A percentile compares a stretch with the other conserved stretches of the same genome.
phyloP scores from a whole-genome alignment of 2,797 vertebrate genomes.

The Mus spretus region DNA sequence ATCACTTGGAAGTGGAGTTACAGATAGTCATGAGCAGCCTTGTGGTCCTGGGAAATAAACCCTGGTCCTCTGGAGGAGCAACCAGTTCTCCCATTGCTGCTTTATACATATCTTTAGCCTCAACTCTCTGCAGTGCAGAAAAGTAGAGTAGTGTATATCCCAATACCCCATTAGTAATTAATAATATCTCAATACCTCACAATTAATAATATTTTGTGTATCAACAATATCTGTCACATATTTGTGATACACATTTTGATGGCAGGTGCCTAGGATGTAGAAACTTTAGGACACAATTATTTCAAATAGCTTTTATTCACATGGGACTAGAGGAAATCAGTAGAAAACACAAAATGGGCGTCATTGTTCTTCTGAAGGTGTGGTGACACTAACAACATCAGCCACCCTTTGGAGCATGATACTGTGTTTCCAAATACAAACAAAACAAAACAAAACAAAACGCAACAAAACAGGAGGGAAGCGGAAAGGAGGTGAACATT shows the following conservation, averaged over 20 bases:
- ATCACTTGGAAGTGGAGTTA: neutral
- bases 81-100: neutral
- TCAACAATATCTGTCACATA: conserved; percentile 12
- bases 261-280: neutral
- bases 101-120: neutral
- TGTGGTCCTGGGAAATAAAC: neutral
- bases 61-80: neutral
- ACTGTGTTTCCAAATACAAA: conserved; percentile 85
- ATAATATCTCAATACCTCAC: conserved; percentile 33
- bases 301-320: conserved; percentile 91
- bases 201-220: conserved; percentile 29
- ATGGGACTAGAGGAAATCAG: conserved; percentile 88
- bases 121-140: conserved; percentile 26
- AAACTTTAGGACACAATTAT: conserved; percentile 84
- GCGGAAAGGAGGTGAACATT: conserved; percentile 85
- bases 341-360: conserved; percentile 88
- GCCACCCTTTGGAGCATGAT: conserved; percentile 81
- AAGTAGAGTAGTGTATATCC: conserved; percentile 24
- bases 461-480: conserved; percentile 70
- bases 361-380: conserved; percentile 77
- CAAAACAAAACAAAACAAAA: conserved; percentile 23
- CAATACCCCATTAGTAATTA: neutral
- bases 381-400: conserved; percentile 85
- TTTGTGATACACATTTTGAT: conserved; percentile 18
- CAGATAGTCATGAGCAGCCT: neutral